Evolutionary conservation across 2,113 vertebrate species (phyloP), one percentile per base, ranked within the genome.

Genomic region (Hymenochirus boettgeri): DNA sequence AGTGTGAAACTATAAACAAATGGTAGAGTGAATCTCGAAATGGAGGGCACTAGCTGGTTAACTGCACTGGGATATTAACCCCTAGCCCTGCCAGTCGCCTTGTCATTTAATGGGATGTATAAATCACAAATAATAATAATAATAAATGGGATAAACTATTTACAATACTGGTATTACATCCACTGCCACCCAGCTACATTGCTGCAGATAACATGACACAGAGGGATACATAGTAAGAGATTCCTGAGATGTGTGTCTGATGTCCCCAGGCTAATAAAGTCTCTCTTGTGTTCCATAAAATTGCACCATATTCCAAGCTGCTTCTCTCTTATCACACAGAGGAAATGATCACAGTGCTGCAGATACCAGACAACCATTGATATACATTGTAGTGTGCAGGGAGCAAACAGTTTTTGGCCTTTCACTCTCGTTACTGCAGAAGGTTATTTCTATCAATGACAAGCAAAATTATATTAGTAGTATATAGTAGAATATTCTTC

Each of bases 31-130:
- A 39, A 15, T 31, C 19, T 9, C 23, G 22, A 48, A n/a, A 19
- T 22, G 19, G 22, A 11, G 19, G 23, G 21, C 46, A 51, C 31
- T 48, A 21, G 47, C 15, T 24, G 24, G n/a, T 22, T 21, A 17
- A 33, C 8, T 35, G 39, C 19, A 21, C 18, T 5, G 10, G 23
- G 17, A 19, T 17, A 52, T 69, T 60, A 69, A 42, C 65, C 17
- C 47, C 33, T 69, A 33, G 7, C 13, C n/a, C 23, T 51, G 18
- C 23, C 52, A 50, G 19, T n/a, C n/a, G n/a, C n/a, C n/a, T n/a
- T n/a, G n/a, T n/a, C n/a, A n/a, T n/a, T n/a, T n/a, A n/a, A n/a
- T n/a, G n/a, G n/a, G n/a, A n/a, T n/a, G n/a, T n/a, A n/a, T n/a
- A n/a, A n/a, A n/a, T n/a, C n/a, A n/a, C n/a, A n/a, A n/a, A n/a